Base-by-base conservation (phyloP, 2,888 invertebrate species). In the Kryphioiulus occultus region DNA sequence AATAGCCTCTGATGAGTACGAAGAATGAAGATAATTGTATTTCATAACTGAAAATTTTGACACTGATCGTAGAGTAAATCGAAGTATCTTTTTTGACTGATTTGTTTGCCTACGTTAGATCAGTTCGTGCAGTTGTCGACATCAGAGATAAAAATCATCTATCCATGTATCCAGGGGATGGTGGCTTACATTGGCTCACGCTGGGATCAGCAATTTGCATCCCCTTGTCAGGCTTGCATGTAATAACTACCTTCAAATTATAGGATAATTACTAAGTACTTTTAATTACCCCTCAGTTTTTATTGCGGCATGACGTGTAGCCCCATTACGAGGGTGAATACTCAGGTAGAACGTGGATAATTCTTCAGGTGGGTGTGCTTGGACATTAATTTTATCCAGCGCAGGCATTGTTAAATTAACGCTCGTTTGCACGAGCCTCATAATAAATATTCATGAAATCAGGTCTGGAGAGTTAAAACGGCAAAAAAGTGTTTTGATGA, bases 201-300 rank as follows among this genome's bases (percentile, higher is more conserved):
- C 78, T 78, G 78, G 30, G 78, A 30, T 78, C 30, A 78, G 78
- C 30, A 78, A 78, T 78, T 78, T 78, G 78, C 78, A 78, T 30
- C 78, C 78, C 30, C 78, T 78, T 78, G 78, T 78, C 78, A 78
- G 78, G 30, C 78, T 78, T 30, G 2, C 30, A 78, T 78, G 30
- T 78, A 78, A 78, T 78, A 32, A 78, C 78, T 78, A 78, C 78
- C 78, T 78, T 78, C 78, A 78, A 78, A 78, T 78, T 78, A 78
- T 78, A 78, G 78, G 78, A 78, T 78, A 78, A 78, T 78, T 78
- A 32, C 78, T 10, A 78, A 30, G 78, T 78, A 78, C 78, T 78
- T 78, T 78, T 78, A 78, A 78, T 78, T 78, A 78, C 78, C 30
- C 78, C 78, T 78, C 30, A 30, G 78, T 78, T 30, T 78, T 78